These are phyloP conservation scores for Drosophila putrida DNA, from an alignment of 2,888 invertebrate species.

Conservation along the genomic window DNA sequence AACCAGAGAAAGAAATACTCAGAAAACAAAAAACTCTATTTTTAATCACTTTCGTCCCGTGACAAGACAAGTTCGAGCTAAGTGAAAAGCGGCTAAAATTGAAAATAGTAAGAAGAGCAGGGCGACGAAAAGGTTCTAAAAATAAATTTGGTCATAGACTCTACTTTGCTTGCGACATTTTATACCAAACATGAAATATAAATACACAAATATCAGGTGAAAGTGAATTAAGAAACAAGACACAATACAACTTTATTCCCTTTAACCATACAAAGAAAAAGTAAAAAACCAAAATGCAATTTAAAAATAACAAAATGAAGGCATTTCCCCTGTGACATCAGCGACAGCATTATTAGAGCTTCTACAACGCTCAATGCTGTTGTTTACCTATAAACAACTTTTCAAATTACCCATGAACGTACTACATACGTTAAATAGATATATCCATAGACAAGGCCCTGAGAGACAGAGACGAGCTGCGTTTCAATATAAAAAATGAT, in stretches of 20 bases:
- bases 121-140: constrained; percentile 56
- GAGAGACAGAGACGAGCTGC: constrained; percentile 34
- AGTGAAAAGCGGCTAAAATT: constrained; percentile 66
- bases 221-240: constrained; percentile 39
- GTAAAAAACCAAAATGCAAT: constrained; percentile 56
- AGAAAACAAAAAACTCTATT: constrained; percentile 62
- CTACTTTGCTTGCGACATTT: constrained; percentile 52
- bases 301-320: constrained; percentile 73
- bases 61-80: constrained; percentile 76
- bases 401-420: constrained; percentile 38
- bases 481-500: constrained; percentile 67
- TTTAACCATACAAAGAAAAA: constrained; percentile 37
- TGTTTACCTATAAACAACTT: constrained; percentile 59
- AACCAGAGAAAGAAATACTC: neutral
- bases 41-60: constrained; percentile 64
- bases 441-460: neutral
- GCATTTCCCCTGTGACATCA: constrained; percentile 79
- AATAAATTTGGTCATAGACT: constrained; percentile 53
- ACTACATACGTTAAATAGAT: neutral
- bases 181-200: constrained; percentile 51
- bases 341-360: constrained; percentile 49
- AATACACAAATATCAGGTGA: constrained; percentile 14
- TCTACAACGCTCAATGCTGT: constrained; percentile 44
- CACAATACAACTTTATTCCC: constrained; percentile 27
- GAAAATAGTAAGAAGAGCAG: constrained; percentile 65